These are phyloP conservation scores for Cryptocephalus moraei DNA, from an alignment of 2,888 invertebrate genomes.

Conservation along the genomic window DNA sequence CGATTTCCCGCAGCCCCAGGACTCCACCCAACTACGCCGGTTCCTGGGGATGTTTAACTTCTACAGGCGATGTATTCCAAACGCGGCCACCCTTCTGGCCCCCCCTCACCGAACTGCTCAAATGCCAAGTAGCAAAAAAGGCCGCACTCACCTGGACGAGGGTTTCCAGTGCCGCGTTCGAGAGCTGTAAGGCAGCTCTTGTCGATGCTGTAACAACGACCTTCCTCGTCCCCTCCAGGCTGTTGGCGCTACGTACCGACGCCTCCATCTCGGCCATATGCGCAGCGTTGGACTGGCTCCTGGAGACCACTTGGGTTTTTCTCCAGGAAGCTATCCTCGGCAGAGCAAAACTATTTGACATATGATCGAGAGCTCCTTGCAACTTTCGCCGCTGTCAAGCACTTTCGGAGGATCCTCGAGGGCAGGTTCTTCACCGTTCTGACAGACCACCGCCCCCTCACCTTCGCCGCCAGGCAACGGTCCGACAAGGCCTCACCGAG, in stretches of 20 bases:
- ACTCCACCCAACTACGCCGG: no score
- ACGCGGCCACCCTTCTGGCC: no score
- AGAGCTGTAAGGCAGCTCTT: background rate
- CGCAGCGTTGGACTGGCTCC: no score
- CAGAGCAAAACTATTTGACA: background rate
- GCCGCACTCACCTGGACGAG: background rate
- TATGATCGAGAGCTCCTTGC: no score
- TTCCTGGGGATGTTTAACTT: no score
- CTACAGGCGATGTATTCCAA: no score
- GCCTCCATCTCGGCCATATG: background rate
- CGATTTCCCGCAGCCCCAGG: no score
- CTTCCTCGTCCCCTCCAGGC: background rate
- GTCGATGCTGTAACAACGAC: background rate
- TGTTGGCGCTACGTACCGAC: background rate
- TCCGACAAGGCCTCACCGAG: slow-evolving; percentile 23
- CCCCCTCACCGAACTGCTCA: no score
- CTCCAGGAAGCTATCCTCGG: no score
- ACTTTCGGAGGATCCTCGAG: background rate
- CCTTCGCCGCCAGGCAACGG: slow-evolving; percentile 24
- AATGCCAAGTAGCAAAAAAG: no score
- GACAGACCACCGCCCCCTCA: slow-evolving; percentile 16
- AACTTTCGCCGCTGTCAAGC: slow-evolving; percentile 2
- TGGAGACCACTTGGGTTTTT: background rate
- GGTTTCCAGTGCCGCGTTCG: background rate
- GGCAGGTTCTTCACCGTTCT: slow-evolving; percentile 1